Percentiles rank a stretch among this genome's conserved stretches.
Conservation (phyloP, 2,113 vertebrate genomes). For the Oceanodroma tethys region DNA sequence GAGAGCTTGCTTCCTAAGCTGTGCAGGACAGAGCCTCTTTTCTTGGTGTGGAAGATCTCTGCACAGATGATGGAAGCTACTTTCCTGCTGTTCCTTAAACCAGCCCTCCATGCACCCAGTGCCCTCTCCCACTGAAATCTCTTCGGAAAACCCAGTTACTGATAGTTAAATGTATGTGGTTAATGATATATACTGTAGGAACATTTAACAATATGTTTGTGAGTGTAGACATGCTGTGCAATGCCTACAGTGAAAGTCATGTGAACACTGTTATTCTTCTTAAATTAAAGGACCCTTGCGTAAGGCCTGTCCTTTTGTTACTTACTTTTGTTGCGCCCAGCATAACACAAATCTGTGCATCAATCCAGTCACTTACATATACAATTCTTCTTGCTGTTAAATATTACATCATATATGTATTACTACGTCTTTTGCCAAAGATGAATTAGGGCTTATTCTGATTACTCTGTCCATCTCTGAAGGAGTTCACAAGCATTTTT, state of each 20-base stretch:
- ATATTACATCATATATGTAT: neutral
- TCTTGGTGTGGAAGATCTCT: neutral
- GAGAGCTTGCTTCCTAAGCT: neutral
- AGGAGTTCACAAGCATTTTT: neutral
- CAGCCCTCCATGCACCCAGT: neutral
- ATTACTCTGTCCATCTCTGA: neutral
- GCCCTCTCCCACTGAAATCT: neutral
- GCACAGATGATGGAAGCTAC: neutral
- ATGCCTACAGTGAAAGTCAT: neutral
- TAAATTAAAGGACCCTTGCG: neutral
- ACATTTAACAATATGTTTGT: neutral
- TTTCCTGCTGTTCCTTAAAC: neutral
- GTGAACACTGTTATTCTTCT: neutral
- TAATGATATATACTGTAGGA: neutral
- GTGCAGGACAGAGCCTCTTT: neutral
- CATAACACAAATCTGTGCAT: neutral
- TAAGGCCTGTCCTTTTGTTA: neutral
- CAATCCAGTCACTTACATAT: neutral
- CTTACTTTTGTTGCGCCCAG: rapidly evolving
- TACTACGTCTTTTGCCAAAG: neutral
- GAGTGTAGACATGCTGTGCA: neutral
- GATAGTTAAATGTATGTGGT: neutral
- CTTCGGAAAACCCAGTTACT: neutral
- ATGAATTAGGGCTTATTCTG: neutral
- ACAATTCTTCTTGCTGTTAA: neutral